phyloP scores from a whole-genome alignment of 2,113 vertebrate species.

The Cebidichthys violaceus region DNA sequence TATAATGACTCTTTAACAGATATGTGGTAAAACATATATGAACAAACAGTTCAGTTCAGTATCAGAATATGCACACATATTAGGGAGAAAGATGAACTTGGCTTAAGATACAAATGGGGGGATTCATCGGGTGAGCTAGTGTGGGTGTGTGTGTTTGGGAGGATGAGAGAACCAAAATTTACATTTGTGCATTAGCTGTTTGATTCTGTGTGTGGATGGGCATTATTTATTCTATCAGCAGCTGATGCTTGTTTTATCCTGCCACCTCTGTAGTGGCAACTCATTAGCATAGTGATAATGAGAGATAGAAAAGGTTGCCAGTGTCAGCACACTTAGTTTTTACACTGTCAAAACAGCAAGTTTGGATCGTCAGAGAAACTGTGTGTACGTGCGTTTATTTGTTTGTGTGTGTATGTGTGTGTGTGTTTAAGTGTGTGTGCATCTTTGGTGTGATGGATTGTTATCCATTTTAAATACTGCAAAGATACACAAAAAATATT shows the following conservation, averaged over 20 bases:
- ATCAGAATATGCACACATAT: neutral
- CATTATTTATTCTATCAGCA: constrained; percentile 58
- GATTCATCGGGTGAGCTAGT: constrained; percentile 16
- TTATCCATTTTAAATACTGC: neutral
- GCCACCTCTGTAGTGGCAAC: constrained; percentile 53
- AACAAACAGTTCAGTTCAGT: neutral
- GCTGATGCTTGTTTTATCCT: constrained; percentile 59
- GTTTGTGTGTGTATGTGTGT: constrained; percentile 14
- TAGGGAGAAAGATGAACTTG: constrained; percentile 3
- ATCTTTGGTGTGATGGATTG: constrained; percentile 15
- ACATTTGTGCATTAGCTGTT: constrained; percentile 48
- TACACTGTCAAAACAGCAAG: constrained; percentile 19
- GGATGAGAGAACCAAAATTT: constrained; percentile 42
- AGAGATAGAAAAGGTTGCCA: constrained; percentile 67
- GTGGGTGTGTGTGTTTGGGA: constrained; percentile 44
- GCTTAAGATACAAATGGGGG: constrained; percentile 13
- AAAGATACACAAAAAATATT: neutral
- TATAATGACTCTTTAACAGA: constrained; percentile 17
- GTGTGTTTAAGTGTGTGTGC: neutral
- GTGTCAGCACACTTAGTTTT: constrained; percentile 66
- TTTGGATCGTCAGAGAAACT: constrained; percentile 33
- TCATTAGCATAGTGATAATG: constrained; percentile 76
- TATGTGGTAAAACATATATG: neutral
- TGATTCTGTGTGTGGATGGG: constrained; percentile 8
- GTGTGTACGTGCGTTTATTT: neutral